Evolutionary conservation across 2,888 invertebrate genomes (phyloP).

Genomic region (Pemphredon lugubris): DNA sequence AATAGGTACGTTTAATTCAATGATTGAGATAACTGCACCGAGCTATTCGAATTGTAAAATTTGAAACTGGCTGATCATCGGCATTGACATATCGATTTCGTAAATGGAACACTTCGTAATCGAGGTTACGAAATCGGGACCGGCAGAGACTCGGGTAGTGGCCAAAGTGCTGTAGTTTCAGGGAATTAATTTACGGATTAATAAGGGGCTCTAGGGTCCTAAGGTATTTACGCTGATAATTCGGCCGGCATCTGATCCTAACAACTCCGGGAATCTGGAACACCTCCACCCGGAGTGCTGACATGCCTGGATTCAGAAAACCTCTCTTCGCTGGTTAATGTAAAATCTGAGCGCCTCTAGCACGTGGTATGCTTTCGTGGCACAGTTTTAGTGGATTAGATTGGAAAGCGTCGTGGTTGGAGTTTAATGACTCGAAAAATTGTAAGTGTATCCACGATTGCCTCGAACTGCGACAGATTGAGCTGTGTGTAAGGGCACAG

Average conservation of each 20-base stretch:
- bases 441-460: too few relatives aligned
- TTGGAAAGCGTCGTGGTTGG: too few relatives aligned
- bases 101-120: conserved; percentile 32
- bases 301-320: conserved; percentile 40
- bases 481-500: too few relatives aligned
- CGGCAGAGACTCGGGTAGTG: conserved; percentile 26
- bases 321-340: not conserved
- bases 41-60: too few relatives aligned
- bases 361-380: too few relatives aligned
- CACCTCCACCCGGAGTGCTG: conserved; percentile 12
- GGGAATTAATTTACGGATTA: conserved; percentile 66
- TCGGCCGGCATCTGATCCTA: conserved; percentile 59
- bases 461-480: too few relatives aligned
- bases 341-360: too few relatives aligned
- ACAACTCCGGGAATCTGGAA: conserved; percentile 35
- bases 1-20: too few relatives aligned
- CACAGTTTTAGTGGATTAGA: too few relatives aligned
- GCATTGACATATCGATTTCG: conserved; percentile 11
- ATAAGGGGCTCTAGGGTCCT: conserved; percentile 56
- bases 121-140: conserved; percentile 31
- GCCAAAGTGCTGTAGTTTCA: conserved; percentile 48
- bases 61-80: not conserved
- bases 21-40: too few relatives aligned
- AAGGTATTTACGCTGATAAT: conserved; percentile 57
- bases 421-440: too few relatives aligned